A percentile compares a stretch with the other conserved stretches of the same genome.
Evolutionary conservation across 2,113 vertebrate species (phyloP).

Genomic region (Tapirus terrestris): DNA sequence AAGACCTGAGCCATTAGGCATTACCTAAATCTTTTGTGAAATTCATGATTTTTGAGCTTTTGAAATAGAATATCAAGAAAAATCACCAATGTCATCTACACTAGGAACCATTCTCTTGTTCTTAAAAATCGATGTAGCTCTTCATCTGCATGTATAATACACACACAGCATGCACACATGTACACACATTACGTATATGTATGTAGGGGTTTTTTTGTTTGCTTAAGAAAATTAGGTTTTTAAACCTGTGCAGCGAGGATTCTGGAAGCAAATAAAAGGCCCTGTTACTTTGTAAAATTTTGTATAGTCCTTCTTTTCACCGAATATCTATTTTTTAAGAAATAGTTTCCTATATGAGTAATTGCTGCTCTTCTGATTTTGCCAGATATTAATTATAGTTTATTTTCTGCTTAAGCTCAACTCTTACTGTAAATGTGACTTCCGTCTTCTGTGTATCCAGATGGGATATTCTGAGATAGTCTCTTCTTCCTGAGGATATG

Average conservation of each 20-base stretch:
- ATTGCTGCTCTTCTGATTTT: slow-evolving; percentile 28
- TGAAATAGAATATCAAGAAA: not conserved
- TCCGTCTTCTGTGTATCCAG: slow-evolving; percentile 65
- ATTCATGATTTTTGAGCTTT: slow-evolving; percentile 18
- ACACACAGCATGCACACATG: not conserved
- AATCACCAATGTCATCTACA: not conserved
- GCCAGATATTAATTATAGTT: slow-evolving; percentile 51
- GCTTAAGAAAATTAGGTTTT: not conserved
- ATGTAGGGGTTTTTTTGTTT: not conserved
- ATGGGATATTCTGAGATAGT: slow-evolving; percentile 73
- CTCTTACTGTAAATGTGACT: slow-evolving; percentile 56
- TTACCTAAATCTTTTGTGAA: not conserved
- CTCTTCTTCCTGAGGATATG: slow-evolving; percentile 77
- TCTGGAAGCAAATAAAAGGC: not conserved
- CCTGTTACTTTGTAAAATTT: not conserved
- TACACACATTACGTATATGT: not conserved
- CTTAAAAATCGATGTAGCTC: not conserved
- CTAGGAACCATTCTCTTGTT: not conserved
- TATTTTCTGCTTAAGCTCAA: slow-evolving; percentile 38
- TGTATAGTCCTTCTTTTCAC: not conserved
- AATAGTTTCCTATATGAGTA: slow-evolving; percentile 1
- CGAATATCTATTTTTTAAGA: not conserved
- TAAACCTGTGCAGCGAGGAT: not conserved
- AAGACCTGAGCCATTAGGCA: not conserved
- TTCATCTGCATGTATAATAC: not conserved